These are phyloP conservation scores for Upupa epops DNA, from an alignment of 2,113 vertebrate species.

Conservation along the genomic window DNA sequence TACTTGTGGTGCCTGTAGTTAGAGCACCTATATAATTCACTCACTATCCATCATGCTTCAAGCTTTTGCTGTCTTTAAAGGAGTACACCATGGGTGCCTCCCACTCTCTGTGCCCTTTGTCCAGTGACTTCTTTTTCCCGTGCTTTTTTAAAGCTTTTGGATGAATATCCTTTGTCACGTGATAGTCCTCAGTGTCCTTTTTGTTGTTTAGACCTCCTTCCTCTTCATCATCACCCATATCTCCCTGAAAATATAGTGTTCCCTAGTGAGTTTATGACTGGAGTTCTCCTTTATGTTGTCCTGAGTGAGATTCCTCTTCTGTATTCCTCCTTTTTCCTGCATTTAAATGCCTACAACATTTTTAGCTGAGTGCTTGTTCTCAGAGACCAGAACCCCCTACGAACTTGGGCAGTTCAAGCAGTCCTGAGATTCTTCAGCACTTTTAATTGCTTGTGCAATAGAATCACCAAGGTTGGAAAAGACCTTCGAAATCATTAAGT, in stretches of 20 bases:
- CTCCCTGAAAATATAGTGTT: background rate
- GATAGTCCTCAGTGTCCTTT: background rate
- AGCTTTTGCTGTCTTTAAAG: background rate
- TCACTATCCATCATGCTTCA: background rate
- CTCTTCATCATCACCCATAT: background rate
- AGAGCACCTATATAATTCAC: background rate
- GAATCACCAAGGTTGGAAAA: no score
- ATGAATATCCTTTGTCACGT: background rate
- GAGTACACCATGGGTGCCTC: rapidly evolving
- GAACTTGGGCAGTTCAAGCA: no score
- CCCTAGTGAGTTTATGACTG: background rate
- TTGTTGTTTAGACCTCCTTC: background rate
- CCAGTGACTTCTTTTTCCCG: background rate
- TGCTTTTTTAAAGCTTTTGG: background rate
- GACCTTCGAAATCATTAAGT: no score
- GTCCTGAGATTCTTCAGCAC: no score
- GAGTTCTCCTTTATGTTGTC: background rate
- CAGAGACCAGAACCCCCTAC: no score
- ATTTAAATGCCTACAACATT: background rate
- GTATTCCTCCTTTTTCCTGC: background rate
- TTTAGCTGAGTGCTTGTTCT: no score
- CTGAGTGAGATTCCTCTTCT: background rate
- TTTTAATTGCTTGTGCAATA: no score
- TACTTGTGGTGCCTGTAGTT: background rate
- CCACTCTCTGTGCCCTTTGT: background rate